Base-by-base conservation (phyloP, 2,113 vertebrate species). In the Callaeas wilsoni region DNA sequence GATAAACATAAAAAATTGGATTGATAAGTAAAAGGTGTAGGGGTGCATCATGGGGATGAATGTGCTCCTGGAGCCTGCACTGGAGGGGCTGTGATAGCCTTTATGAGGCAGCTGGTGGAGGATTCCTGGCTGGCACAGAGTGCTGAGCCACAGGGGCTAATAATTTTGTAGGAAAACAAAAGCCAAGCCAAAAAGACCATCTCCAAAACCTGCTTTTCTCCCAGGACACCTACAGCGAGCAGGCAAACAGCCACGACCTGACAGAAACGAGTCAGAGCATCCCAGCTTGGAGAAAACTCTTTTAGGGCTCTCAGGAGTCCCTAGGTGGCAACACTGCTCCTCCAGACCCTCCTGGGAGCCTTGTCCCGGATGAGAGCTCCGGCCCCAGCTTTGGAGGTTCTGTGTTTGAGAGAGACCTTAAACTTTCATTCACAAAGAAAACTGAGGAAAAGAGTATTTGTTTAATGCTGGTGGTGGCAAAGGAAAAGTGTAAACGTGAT, bases 251-350 rank as follows among this genome's bases (percentile, higher is more conserved):
- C 42, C 30, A 3, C 4, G 1, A 3, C 29, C 44, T 1, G 2
- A 25, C 11, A 7, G 27, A 52, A 73, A 76, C 0, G 3, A 4
- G 2, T 8, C 75, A 4, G 39, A 90, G 74, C 62, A 56, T 70
- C 84, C 29, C 71, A 32, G 1, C 33, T 26, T 3, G 49, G 42
- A 56, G 67, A 39, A 85, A 87, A 19, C 26, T 33, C 16, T 17
- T 13, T 19, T 2, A 16, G 65, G 78, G 56, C 64, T 81, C 63
- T 10, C 27, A 7, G 52, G 37, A 46, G 64, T 92, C 94, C 73
- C 64, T 88, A 80, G 68, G 80, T 94, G 94, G 89, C 83, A 92
- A 88, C 64, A 47, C 84, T 92, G 92, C 90, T 95, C 83, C 78
- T 94, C 71, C 82, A 37, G 87, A 73, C 41, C 87, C 62, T 84